Evolutionary conservation across 2,113 vertebrate species (phyloP).

Genomic region (Gasterosteus nipponicus): DNA sequence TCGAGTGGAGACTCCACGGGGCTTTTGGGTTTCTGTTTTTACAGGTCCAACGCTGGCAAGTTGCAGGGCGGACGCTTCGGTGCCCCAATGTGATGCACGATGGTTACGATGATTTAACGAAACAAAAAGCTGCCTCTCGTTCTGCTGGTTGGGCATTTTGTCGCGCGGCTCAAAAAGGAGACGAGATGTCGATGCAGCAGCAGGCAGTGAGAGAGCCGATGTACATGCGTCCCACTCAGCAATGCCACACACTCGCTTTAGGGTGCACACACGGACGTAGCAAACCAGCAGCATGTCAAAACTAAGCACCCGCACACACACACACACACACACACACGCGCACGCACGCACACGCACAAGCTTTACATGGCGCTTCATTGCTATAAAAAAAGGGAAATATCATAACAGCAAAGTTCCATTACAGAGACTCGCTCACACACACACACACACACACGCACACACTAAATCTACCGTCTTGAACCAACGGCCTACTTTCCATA

Average conservation of each 20-base stretch:
- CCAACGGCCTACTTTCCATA: slow-evolving; percentile 63
- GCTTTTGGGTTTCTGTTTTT: slow-evolving; percentile 32
- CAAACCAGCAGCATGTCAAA: background rate
- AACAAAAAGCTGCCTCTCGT: slow-evolving; percentile 41
- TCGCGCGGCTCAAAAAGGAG: too few species aligned
- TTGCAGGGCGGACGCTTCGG: slow-evolving; percentile 4
- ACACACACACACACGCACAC: background rate
- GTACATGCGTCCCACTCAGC: too few species aligned
- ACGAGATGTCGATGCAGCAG: too few species aligned
- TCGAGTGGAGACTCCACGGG: slow-evolving; percentile 19
- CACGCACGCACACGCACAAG: slow-evolving; percentile 2
- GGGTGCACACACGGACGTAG: too few species aligned
- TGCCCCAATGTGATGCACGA: background rate
- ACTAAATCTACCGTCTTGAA: slow-evolving; percentile 23
- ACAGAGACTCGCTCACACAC: slow-evolving; percentile 21
- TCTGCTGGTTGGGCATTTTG: slow-evolving; percentile 14
- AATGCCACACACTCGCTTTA: too few species aligned
- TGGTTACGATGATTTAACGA: background rate
- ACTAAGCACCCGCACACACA: slow-evolving; percentile 2
- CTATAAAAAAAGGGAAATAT: slow-evolving; percentile 18
- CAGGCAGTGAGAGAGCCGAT: too few species aligned
- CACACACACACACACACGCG: background rate
- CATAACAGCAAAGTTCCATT: slow-evolving; percentile 46
- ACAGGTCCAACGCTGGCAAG: slow-evolving; percentile 18
- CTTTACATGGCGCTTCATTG: slow-evolving; percentile 13